Conservation (phyloP, 2,888 invertebrate genomes). For the Scaptomyza caliginosa region DNA sequence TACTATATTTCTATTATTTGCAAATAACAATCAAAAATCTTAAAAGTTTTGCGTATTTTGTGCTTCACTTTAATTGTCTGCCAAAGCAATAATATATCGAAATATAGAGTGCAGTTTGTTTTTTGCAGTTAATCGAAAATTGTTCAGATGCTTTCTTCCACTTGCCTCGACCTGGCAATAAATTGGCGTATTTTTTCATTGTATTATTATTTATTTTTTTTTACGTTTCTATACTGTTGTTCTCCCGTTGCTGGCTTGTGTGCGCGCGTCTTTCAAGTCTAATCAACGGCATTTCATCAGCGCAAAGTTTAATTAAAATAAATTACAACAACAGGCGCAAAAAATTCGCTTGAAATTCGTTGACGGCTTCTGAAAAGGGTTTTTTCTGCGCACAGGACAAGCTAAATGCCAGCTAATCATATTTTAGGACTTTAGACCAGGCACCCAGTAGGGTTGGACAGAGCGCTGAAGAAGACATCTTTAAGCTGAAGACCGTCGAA, state of each 20-base stretch:
- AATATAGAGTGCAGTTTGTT: slow-evolving; percentile 20
- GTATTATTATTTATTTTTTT: not conserved
- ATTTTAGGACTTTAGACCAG: slow-evolving; percentile 59
- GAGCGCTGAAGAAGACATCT: slow-evolving; percentile 37
- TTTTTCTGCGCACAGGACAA: slow-evolving; percentile 45
- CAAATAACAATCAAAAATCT: slow-evolving; percentile 11
- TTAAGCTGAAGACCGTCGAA: slow-evolving; percentile 56
- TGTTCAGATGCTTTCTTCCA: not conserved
- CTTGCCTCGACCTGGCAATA: slow-evolving; percentile 5
- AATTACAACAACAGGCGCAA: slow-evolving; percentile 65
- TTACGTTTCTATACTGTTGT: slow-evolving; percentile 4
- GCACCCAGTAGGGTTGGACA: not conserved
- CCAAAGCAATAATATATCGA: slow-evolving; percentile 21
- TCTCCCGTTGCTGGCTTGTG: slow-evolving; percentile 23
- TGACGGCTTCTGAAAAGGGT: slow-evolving; percentile 55
- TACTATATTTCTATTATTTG: not conserved
- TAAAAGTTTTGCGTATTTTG: slow-evolving; percentile 20
- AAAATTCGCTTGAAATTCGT: slow-evolving; percentile 28
- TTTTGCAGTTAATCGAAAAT: slow-evolving; percentile 10
- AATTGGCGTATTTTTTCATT: slow-evolving; percentile 1
- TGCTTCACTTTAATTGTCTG: slow-evolving; percentile 26
- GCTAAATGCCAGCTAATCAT: slow-evolving; percentile 72
- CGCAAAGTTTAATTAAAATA: slow-evolving; percentile 76
- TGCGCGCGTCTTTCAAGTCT: slow-evolving; percentile 64
- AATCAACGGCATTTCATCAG: slow-evolving; percentile 77